Evolutionary conservation across 2,797 vertebrate species (phyloP), one percentile per base, ranked within the genome.

Genomic region (Lutjanus argentimaculatus): DNA sequence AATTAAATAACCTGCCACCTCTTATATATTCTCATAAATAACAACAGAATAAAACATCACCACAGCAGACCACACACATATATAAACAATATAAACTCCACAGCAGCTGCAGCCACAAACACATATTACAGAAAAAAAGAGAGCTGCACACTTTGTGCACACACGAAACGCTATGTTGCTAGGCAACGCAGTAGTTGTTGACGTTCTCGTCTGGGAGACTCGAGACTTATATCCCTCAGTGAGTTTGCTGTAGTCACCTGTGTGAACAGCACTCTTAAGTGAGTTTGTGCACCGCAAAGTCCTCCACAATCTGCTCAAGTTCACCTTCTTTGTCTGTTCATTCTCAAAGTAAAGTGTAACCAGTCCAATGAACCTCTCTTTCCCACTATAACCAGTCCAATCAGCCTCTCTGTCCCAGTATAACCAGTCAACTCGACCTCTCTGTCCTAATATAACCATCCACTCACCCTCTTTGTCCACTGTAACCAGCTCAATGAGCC

Each of bases 161-260:
- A 65, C 61, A 63, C 19, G 19, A n/a, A 49, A 16, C 40, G n/a
- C 48, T 22, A 22, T 17, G 48, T 62, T 74, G 57, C 67, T 56
- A 11, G 30, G 65, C 49, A 67, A 67, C 65, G 2, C 17, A 67
- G 8, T 6, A 19, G 30, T 42, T 52, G 70, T 63, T 72, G 58
- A 42, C 36, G 30, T n/a, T 36, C 48, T 56, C 5, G 10, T 45
- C 2, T 55, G 40, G 40, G 67, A 68, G 74, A 56, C n/a, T n/a
- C n/a, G n/a, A 73, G 72, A 30, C 61, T 56, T 11, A n/a, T 40
- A 65, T 64, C 52, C 8, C 22, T 46, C 22, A 17, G 25, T 46
- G 70, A 62, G 59, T 65, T 55, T 56, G 59, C n/a, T 74, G 40
- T 15, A 48, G 14, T 43, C 52, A 69, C 52, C 42, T 4, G 42